A percentile compares a stretch with the other conserved stretches of the same genome.
Evolutionary conservation across 2,888 invertebrate genomes (phyloP).

Genomic region (Pseudococcus viburni): DNA sequence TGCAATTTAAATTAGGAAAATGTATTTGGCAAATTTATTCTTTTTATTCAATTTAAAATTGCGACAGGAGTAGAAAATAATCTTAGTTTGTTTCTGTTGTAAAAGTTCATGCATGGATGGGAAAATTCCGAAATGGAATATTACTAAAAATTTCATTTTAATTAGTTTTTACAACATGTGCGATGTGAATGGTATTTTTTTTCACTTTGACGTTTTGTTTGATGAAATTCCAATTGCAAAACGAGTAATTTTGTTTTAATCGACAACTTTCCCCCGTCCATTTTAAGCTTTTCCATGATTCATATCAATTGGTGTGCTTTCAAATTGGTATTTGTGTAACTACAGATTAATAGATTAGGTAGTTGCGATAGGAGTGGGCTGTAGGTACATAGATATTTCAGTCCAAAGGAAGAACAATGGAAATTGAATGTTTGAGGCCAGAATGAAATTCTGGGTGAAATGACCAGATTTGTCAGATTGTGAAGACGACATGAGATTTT

Average conservation of each 20-base stretch:
- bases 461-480: too few species aligned
- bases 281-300: too few species aligned
- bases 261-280: too few species aligned
- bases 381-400: too few species aligned
- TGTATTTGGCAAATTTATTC: background rate
- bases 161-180: background rate
- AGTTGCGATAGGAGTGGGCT: too few species aligned
- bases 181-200: background rate
- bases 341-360: too few species aligned
- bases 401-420: too few species aligned
- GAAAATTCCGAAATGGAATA: background rate
- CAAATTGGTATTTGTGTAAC: too few species aligned
- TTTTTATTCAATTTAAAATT: slow-evolving; percentile 7
- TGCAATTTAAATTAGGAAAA: slow-evolving; percentile 31
- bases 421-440: too few species aligned
- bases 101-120: background rate
- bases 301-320: too few species aligned
- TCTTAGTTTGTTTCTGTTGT: background rate
- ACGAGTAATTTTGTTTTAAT: background rate
- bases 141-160: background rate
- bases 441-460: too few species aligned
- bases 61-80: background rate
- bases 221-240: slow-evolving; percentile 6
- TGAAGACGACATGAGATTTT: too few species aligned
- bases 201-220: background rate